Conservation (phyloP, 30 jellyfish, hydroid and myxozoan species). For the Catostylus mosaicus region DNA sequence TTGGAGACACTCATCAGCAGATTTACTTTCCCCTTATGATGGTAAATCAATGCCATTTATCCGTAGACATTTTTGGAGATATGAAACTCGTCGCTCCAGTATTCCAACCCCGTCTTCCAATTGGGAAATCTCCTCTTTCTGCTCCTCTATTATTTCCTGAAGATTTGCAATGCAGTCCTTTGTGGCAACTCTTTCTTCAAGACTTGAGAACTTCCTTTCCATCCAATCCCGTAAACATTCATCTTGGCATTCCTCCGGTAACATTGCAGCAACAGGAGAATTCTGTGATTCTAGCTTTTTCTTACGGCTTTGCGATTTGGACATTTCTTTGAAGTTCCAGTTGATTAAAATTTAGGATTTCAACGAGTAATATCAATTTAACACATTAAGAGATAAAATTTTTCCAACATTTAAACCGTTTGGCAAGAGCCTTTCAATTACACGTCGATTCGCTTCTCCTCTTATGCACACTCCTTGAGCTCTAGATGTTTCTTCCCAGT, state of each 20-base stretch:
- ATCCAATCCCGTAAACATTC: conserved; percentile 2
- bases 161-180: conserved; percentile 10
- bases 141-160: conserved; percentile 2
- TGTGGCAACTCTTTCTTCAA: too few species aligned
- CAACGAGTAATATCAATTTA: too few species aligned
- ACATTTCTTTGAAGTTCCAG: too few species aligned
- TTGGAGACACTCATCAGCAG: too few species aligned
- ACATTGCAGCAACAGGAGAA: conserved; percentile 4
- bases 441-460: too few species aligned
- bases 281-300: not conserved
- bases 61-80: conserved; percentile 39
- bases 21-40: conserved; percentile 3
- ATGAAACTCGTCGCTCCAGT: conserved; percentile 9
- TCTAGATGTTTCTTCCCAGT: too few species aligned
- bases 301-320: conserved; percentile 11
- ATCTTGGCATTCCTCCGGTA: not conserved
- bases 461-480: too few species aligned
- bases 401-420: too few species aligned
- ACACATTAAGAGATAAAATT: too few species aligned
- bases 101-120: conserved; percentile 43
- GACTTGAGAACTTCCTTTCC: conserved; percentile 1
- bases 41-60: conserved; percentile 23
- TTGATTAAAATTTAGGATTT: too few species aligned
- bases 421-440: too few species aligned
- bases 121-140: not conserved